These are phyloP conservation scores for Esox lucius DNA, from an alignment of 2,797 vertebrate species.

Conservation along the genomic window DNA sequence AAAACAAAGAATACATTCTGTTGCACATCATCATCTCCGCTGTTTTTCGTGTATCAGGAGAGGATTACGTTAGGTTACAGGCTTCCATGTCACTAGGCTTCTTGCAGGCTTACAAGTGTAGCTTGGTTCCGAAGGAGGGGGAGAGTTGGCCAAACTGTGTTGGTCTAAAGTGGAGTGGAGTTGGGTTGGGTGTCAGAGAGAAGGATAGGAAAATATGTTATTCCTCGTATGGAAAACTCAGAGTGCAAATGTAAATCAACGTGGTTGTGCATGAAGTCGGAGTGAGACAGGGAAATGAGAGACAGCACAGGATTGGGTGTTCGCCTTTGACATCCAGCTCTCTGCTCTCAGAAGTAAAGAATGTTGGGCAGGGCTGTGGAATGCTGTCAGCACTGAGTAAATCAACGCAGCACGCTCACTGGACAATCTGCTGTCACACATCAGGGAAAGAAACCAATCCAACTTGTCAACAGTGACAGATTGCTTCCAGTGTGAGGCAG, in stretches of 20 bases:
- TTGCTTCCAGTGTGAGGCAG: slow-evolving; percentile 64
- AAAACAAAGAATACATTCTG: neutral
- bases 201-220: too few relatives aligned
- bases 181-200: too few relatives aligned
- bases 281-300: too few relatives aligned
- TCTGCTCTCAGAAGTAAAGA: slow-evolving; percentile 36
- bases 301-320: neutral
- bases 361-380: slow-evolving; percentile 39
- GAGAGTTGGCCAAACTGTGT: neutral
- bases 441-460: slow-evolving; percentile 61
- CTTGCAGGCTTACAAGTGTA: too few relatives aligned
- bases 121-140: too few relatives aligned
- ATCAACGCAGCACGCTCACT: slow-evolving; percentile 51
- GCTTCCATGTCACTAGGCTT: too few relatives aligned
- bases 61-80: too few relatives aligned
- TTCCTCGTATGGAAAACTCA: neutral
- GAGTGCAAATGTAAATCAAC: neutral
- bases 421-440: slow-evolving; percentile 38
- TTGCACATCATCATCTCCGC: too few relatives aligned
- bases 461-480: slow-evolving; percentile 68
- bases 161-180: neutral
- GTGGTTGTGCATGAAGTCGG: neutral
- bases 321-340: slow-evolving; percentile 35
- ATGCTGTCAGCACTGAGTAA: slow-evolving; percentile 55
- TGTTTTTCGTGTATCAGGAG: too few relatives aligned